phyloP scores from a whole-genome alignment of 2,797 vertebrate genomes.

The Neosilurus mollespiculum region DNA sequence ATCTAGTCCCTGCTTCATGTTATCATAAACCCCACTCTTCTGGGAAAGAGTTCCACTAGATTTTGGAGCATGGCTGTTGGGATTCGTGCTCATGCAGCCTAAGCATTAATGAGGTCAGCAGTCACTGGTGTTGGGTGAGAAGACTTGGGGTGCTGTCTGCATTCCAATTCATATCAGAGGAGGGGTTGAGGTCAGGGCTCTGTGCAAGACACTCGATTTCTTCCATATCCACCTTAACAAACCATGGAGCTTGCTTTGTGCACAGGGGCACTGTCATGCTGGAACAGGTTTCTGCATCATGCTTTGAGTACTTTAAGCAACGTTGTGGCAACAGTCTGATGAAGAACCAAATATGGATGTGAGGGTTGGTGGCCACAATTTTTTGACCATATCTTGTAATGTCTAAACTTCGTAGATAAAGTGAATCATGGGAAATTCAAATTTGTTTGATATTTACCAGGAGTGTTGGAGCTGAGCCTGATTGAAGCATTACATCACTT shows the following conservation, averaged over 20 bases:
- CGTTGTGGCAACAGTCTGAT: not conserved
- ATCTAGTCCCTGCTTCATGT: not conserved
- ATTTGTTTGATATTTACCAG: not conserved
- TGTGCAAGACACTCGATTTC: not conserved
- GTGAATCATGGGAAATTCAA: not conserved
- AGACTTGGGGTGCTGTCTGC: not conserved
- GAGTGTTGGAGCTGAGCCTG: not conserved
- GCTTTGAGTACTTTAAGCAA: not conserved
- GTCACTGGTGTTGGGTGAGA: not conserved
- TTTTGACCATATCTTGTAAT: not conserved
- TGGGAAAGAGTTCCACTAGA: not conserved
- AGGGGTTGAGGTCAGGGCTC: not conserved
- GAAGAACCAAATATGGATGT: not conserved
- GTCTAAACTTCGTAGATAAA: not conserved
- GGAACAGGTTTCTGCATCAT: not conserved
- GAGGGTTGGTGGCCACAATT: not conserved
- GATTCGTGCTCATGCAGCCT: not conserved
- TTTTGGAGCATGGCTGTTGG: not conserved
- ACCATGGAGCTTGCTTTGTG: not conserved
- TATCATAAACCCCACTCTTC: not conserved
- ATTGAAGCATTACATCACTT: not conserved
- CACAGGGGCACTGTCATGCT: not conserved
- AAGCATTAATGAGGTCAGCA: not conserved
- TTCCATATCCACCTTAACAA: not conserved
- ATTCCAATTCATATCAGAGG: not conserved